Base-by-base conservation (phyloP, 2,797 vertebrate genomes). In the Ispidina lecontei region DNA sequence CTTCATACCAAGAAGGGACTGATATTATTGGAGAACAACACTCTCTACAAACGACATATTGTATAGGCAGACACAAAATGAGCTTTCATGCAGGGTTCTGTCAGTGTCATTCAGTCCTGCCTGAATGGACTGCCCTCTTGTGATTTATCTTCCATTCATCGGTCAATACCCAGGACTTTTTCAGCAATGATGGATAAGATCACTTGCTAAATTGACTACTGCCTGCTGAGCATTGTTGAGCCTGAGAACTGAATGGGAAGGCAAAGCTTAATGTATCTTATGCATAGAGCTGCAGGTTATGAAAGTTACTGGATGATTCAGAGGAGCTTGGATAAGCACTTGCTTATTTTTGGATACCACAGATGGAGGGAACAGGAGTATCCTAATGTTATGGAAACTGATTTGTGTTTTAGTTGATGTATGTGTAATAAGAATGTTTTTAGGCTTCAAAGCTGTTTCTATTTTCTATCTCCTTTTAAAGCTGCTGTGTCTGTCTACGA, bases 121-220 rank as follows among this genome's bases (percentile, higher is more conserved):
- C 95, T 97, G 96, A 98, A 98, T 96, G 97, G 96, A 93, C 94
- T 95, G 84, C 91, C 80, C 85, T 97, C 97, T 96, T 95, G 87
- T 97, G 97, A 97, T 97, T 98, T 97, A 98, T 98, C 97, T 97
- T 92, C 96, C 96, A 96, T 97, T 97, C 97, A 98, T 96, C 96
- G 96, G 95, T 96, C 97, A 97, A 96, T 97, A 96, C 76, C 77
- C 89, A 14, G 79, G 59, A 97, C 91, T 94, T 97, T 97, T 97
- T 97, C 95, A 96, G 85, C 90, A 96, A 91, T 95, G 97, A 97
- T 97, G 97, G 97, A 97, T 97, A 94, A 96, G 96, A 97, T 96
- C 93, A 94, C 84, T 97, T 95, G 92, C 91, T 97, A 97, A 97
- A 97, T 97, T 97, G 95, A 96, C 97, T 97, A 76, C 91, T 96